These are phyloP conservation scores for Oryzaephilus surinamensis DNA, from an alignment of 1,140 invertebrate species.

Conservation along the genomic window DNA sequence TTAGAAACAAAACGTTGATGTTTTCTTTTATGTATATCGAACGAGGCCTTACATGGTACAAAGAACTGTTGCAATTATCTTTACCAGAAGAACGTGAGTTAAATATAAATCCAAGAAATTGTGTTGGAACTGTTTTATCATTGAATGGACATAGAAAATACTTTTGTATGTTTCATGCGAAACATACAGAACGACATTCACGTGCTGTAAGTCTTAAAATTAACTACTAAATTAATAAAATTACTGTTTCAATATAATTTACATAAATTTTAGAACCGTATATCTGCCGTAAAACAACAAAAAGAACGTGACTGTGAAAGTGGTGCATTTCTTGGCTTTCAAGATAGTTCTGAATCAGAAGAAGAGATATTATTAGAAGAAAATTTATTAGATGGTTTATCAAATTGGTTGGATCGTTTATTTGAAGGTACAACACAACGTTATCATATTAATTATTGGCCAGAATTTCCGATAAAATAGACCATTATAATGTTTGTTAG, in stretches of 20 bases:
- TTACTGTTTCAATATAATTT: no score
- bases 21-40: conserved; percentile 90
- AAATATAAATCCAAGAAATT: conserved; percentile 92
- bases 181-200: conserved; percentile 61
- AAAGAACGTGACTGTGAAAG: conserved; percentile 53
- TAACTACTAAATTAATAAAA: conserved; percentile 2
- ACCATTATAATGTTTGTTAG: no score
- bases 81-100: conserved; percentile 70
- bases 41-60: conserved; percentile 87
- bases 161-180: conserved; percentile 97
- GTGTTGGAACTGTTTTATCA: conserved; percentile 91
- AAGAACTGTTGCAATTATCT: conserved; percentile 73
- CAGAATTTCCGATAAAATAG: conserved; percentile 51
- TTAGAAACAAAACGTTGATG: conserved; percentile 56
- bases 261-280: background rate
- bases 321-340: conserved; percentile 71
- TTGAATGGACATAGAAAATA: conserved; percentile 94
- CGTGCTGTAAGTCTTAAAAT: no score
- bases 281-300: conserved; percentile 44
- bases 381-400: conserved; percentile 79
- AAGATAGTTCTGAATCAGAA: conserved; percentile 58
- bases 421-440: conserved; percentile 92
- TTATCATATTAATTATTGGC: conserved; percentile 96
- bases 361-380: conserved; percentile 31
- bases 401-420: conserved; percentile 92